Percentiles rank a stretch among this genome's conserved stretches.
Evolutionary conservation across 2,797 vertebrate genomes (phyloP).

Genomic region (Oophaga sylvatica): DNA sequence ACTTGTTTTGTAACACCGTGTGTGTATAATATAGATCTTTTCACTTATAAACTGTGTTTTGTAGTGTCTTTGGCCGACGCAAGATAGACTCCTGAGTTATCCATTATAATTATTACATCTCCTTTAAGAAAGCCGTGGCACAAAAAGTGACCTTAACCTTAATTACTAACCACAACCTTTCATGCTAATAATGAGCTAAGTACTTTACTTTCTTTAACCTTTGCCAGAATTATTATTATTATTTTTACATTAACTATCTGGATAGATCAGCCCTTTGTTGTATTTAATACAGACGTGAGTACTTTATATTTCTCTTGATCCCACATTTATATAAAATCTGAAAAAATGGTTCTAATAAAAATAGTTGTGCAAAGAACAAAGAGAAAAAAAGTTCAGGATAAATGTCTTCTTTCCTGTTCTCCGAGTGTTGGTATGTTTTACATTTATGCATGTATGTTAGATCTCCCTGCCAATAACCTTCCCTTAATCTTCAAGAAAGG

Average conservation of each 20-base stretch:
- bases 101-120: too few species aligned
- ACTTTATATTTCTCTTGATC: slow-evolving; percentile 6
- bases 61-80: too few species aligned
- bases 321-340: slow-evolving; percentile 27
- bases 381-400: slow-evolving; percentile 16
- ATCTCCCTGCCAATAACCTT: slow-evolving; percentile 35
- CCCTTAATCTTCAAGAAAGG: neutral
- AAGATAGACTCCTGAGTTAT: too few species aligned
- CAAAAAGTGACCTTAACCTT: too few species aligned
- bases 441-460: slow-evolving; percentile 29
- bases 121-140: too few species aligned
- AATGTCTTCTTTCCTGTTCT: slow-evolving; percentile 19
- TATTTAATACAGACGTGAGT: neutral
- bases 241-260: neutral
- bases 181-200: too few species aligned
- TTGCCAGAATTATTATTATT: too few species aligned
- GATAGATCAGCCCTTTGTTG: neutral
- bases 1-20: too few species aligned
- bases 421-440: slow-evolving; percentile 26
- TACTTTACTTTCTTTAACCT: too few species aligned
- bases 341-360: slow-evolving; percentile 45
- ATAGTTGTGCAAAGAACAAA: slow-evolving; percentile 43
- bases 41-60: too few species aligned
- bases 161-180: too few species aligned
- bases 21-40: too few species aligned